Base-by-base conservation (phyloP, 2,797 vertebrate species). In the Falco naumanni region DNA sequence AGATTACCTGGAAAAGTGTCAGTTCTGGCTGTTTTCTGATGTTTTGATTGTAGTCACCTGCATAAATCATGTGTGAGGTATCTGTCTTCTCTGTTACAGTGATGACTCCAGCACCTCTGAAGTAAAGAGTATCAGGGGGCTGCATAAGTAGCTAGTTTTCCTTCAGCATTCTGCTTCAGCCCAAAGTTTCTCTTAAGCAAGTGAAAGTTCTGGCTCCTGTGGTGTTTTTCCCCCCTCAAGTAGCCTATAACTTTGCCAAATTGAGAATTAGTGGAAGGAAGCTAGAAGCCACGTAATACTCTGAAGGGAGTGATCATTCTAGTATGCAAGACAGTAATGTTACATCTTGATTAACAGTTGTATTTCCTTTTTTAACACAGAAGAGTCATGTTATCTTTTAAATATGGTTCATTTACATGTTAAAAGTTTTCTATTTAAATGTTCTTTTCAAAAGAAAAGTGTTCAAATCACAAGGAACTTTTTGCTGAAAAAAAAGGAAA, bases 191-290 rank as follows among this genome's bases (percentile, higher is more conserved):
- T 84, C 41, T 63, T 66, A 33, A 86, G 48, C 7, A 4, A 66
- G 28, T 21, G 26, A 77, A 16, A 90, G 45, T 57, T 92, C n/a
- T 47, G 25, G 33, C 72, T 82, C 48, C 12, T 13, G 33, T 26
- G 43, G 43, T 16, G 28, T 17, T 4, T 3, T 2, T 4, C 4
- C 12, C 2, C 2, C 5, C 11, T 7, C 13, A 14, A 37, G 29
- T 10, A 85, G 66, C 33, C 57, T 86, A 2, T 81, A 53, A 43
- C 41, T 95, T 89, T 69, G 54, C 66, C 59, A 91, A 39, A 72
- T 48, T 28, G 63, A 82, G 70, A 89, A 65, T 65, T 63, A 51
- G 25, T 50, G 61, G 66, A 87, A 89, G 70, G 64, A 92, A 87
- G 33, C 29, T 65, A 39, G 59, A 91, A 95, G 64, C 34, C 60